A percentile compares a stretch with the other conserved stretches of the same genome.
These are phyloP conservation scores for Nomada ruficornis DNA, from an alignment of 2,888 invertebrate species.

Conservation along the genomic window DNA sequence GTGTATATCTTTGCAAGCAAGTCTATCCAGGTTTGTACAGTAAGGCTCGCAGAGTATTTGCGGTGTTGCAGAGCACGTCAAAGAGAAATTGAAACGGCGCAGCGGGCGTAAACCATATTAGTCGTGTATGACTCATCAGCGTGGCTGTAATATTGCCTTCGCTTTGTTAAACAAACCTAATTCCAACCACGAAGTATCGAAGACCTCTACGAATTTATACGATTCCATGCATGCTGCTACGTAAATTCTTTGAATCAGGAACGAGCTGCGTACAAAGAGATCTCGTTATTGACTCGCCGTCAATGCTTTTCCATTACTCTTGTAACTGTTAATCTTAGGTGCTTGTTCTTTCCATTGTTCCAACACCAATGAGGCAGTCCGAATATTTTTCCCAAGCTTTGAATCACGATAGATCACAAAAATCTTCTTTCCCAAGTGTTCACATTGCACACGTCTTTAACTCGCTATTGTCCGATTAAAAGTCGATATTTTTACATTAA, in stretches of 20 bases:
- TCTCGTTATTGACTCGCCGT: slow-evolving; percentile 9
- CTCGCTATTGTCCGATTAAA: not conserved
- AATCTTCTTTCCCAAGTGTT: not conserved
- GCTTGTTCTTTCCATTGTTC: too few species aligned
- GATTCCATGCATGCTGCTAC: slow-evolving; percentile 6
- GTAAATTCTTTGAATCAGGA: slow-evolving; percentile 32
- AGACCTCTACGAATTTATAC: slow-evolving; percentile 4
- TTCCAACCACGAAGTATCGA: slow-evolving; percentile 59
- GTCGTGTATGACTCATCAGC: slow-evolving; percentile 47
- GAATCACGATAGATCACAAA: not conserved
- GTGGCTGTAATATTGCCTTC: slow-evolving; percentile 33
- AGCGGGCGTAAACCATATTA: slow-evolving; percentile 53
- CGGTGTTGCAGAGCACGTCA: slow-evolving; percentile 44
- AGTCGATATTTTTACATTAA: too few species aligned
- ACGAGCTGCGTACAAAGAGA: not conserved
- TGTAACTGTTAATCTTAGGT: not conserved
- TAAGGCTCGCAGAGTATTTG: slow-evolving; percentile 22
- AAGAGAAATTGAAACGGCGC: slow-evolving; percentile 63
- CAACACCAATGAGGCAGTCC: not conserved
- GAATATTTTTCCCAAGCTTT: not conserved
- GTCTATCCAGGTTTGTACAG: slow-evolving; percentile 25
- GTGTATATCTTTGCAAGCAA: slow-evolving; percentile 22
- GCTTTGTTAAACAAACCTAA: slow-evolving; percentile 65
- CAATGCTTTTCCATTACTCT: slow-evolving; percentile 15
- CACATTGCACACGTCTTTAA: not conserved